phyloP scores from a whole-genome alignment of 1,140 invertebrate genomes.

The Drosophila repleta region DNA sequence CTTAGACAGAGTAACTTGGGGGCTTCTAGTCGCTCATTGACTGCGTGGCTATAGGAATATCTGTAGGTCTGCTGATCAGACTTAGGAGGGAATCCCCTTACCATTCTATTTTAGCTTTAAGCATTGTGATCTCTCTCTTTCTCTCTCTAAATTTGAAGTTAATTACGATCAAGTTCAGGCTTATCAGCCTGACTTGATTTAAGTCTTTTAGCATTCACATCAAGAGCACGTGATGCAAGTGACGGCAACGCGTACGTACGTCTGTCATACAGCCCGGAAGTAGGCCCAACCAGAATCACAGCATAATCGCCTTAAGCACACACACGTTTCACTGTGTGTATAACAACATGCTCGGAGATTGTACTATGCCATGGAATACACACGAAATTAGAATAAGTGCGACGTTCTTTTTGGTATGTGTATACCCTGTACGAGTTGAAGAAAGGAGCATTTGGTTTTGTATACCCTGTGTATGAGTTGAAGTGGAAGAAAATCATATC shows the following conservation, averaged over 20 bases:
- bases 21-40: too few species aligned
- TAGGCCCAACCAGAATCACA: constrained; percentile 11
- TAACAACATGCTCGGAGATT: neutral
- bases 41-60: too few species aligned
- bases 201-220: neutral
- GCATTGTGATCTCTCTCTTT: constrained; percentile 1
- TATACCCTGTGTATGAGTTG: neutral
- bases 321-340: neutral
- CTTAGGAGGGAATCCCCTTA: too few species aligned
- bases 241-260: constrained; percentile 21
- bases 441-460: too few species aligned
- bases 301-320: constrained; percentile 8
- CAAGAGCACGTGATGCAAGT: constrained; percentile 20
- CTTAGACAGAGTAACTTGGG: too few species aligned
- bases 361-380: too few species aligned
- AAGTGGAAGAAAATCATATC: neutral
- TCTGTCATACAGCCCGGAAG: constrained; percentile 28
- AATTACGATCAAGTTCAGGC: neutral
- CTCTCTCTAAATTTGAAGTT: neutral
- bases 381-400: constrained; percentile 8
- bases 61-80: too few species aligned
- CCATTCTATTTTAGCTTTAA: too few species aligned
- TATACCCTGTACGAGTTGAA: neutral
- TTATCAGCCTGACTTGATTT: constrained; percentile 10
- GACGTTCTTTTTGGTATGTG: neutral